These are phyloP conservation scores for Chrysogorgia sp. DNA, from an alignment of 92 coral and sea anemone species.

Conservation along the genomic window DNA sequence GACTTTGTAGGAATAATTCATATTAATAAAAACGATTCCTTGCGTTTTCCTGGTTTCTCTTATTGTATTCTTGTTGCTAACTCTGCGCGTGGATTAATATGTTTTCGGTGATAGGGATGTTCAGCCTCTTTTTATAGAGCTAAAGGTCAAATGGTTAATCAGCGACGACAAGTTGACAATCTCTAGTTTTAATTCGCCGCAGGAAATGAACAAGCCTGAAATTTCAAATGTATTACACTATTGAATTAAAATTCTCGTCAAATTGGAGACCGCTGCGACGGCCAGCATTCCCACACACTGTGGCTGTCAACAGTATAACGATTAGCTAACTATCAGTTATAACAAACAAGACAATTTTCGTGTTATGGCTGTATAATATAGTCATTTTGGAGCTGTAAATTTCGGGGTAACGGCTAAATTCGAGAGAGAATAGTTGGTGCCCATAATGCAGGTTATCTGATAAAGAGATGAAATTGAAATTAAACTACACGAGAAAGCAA, in stretches of 20 bases:
- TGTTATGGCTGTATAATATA: too few species aligned
- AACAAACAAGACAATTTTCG: constrained; percentile 1
- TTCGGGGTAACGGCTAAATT: too few species aligned
- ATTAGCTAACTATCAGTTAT: too few species aligned
- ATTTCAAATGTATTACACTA: constrained; percentile 12
- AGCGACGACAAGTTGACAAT: not conserved
- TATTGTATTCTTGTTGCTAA: too few species aligned
- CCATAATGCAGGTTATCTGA: too few species aligned
- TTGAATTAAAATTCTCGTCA: constrained; percentile 39
- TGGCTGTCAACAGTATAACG: not conserved
- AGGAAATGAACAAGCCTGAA: not conserved
- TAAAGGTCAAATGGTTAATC: not conserved
- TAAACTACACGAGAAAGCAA: too few species aligned
- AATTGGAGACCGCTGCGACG: constrained; percentile 2
- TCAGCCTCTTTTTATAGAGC: not conserved
- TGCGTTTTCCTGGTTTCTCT: not conserved
- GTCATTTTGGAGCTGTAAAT: too few species aligned
- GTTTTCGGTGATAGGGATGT: not conserved
- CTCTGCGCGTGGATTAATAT: too few species aligned
- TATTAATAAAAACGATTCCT: not conserved
- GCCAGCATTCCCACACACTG: not conserved
- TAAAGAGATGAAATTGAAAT: too few species aligned
- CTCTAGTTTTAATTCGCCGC: not conserved
- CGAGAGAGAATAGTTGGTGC: too few species aligned
- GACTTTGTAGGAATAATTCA: not conserved